A percentile compares a stretch with the other conserved stretches of the same genome.
Evolutionary conservation across 2,113 vertebrate species (phyloP).

Genomic region (Grallaria varia): DNA sequence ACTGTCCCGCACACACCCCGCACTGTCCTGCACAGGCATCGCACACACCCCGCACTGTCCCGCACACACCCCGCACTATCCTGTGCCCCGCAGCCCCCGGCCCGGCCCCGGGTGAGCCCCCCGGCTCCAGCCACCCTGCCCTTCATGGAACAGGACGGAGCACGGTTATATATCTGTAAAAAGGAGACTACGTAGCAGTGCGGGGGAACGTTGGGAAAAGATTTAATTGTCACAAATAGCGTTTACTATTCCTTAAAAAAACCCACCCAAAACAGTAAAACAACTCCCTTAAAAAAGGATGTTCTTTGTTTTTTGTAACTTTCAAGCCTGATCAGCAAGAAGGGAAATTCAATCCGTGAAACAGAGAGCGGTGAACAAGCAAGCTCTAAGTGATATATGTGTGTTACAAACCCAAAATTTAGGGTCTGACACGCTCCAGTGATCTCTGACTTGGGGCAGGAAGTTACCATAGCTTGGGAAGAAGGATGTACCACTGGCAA

Average conservation of each 20-base stretch:
- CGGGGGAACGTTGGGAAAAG: background rate
- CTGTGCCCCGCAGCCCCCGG: background rate
- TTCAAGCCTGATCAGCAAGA: background rate
- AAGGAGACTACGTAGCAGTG: background rate
- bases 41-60: no score
- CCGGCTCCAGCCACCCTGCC: no score
- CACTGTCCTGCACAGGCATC: background rate
- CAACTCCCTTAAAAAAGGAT: background rate
- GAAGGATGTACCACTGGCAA: background rate
- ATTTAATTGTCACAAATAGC: background rate
- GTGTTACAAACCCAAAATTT: background rate
- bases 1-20: background rate
- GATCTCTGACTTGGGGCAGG: background rate
- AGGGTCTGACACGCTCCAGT: background rate
- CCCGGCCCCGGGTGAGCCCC: background rate
- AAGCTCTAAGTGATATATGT: background rate
- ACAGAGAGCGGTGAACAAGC: background rate
- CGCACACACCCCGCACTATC: no score
- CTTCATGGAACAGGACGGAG: rapidly evolving
- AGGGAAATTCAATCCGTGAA: background rate
- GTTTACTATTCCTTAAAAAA: background rate
- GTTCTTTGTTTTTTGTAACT: background rate
- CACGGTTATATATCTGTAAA: rapidly evolving
- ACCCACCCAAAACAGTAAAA: background rate
- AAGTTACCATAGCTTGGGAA: background rate